A percentile compares a stretch with the other conserved stretches of the same genome.
These are phyloP conservation scores for Coregonus ussuriensis DNA, from an alignment of 2,797 vertebrate genomes.

Conservation along the genomic window DNA sequence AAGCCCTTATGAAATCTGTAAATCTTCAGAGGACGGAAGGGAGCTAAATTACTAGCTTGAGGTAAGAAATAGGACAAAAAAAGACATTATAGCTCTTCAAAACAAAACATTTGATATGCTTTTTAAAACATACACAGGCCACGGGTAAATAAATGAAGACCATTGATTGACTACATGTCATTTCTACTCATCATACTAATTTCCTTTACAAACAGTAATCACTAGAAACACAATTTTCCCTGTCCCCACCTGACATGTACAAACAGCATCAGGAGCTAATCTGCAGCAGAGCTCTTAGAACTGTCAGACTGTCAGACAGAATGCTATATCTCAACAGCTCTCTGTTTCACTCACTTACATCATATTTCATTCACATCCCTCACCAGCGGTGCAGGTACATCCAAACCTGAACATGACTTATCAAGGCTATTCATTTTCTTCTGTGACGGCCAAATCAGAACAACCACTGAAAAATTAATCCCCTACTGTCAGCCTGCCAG, in stretches of 20 bases:
- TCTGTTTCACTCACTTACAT: slow-evolving; percentile 62
- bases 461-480: slow-evolving; percentile 57
- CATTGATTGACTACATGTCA: not conserved
- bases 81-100: not conserved
- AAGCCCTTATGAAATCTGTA: not conserved
- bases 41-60: not conserved
- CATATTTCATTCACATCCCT: slow-evolving; percentile 52
- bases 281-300: slow-evolving; percentile 36
- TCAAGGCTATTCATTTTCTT: slow-evolving; percentile 53
- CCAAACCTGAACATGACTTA: slow-evolving; percentile 46
- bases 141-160: not conserved
- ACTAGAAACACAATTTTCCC: not conserved
- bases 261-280: slow-evolving; percentile 53
- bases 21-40: not conserved
- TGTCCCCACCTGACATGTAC: slow-evolving; percentile 36
- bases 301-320: slow-evolving; percentile 37
- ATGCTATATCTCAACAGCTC: slow-evolving; percentile 28
- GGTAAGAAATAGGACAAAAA: not conserved
- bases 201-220: slow-evolving; percentile 3
- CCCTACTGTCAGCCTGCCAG: slow-evolving; percentile 47
- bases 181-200: slow-evolving; percentile 19
- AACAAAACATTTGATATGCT: not conserved
- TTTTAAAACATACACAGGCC: not conserved
- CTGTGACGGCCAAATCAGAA: slow-evolving; percentile 56
- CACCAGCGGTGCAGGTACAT: slow-evolving; percentile 47